Percentiles rank a stretch among this genome's conserved stretches.
These are phyloP conservation scores for Monopterus albus DNA, from an alignment of 2,113 vertebrate species.

Conservation along the genomic window DNA sequence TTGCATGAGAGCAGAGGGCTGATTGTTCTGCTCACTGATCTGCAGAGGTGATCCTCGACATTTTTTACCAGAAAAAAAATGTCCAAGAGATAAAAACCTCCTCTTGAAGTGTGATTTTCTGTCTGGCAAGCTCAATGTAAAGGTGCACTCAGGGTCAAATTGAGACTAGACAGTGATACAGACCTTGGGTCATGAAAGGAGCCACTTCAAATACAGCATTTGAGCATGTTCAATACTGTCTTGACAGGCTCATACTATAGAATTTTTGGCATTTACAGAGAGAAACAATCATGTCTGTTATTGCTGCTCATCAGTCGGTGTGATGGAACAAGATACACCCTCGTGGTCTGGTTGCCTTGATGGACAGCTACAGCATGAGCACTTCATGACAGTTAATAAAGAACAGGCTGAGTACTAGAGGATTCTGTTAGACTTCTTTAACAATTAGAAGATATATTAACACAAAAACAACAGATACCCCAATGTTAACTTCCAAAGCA, in stretches of 20 bases:
- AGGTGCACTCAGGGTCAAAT: slow-evolving; percentile 16
- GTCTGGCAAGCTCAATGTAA: not conserved
- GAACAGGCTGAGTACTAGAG: slow-evolving; percentile 52
- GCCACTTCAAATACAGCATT: slow-evolving; percentile 1
- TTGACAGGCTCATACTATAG: not conserved
- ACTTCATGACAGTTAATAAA: slow-evolving; percentile 58
- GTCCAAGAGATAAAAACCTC: not conserved
- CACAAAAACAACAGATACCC: slow-evolving; percentile 48
- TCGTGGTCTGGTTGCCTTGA: slow-evolving; percentile 47
- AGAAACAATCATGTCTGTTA: slow-evolving; percentile 25
- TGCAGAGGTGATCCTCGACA: slow-evolving; percentile 58
- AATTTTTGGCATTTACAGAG: not conserved
- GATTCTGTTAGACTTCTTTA: slow-evolving; percentile 52
- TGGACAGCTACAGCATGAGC: slow-evolving; percentile 46
- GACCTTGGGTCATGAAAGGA: slow-evolving; percentile 3
- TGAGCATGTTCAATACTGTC: slow-evolving; percentile 10
- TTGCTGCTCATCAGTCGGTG: slow-evolving; percentile 37
- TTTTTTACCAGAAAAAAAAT: slow-evolving; percentile 9
- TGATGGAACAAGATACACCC: slow-evolving; percentile 49
- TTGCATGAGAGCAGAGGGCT: slow-evolving; percentile 32
- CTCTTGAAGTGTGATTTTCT: slow-evolving; percentile 5
- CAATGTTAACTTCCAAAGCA: no score
- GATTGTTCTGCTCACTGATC: slow-evolving; percentile 50
- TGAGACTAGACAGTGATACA: not conserved
- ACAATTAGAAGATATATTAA: slow-evolving; percentile 62